phyloP scores from a whole-genome alignment of 2,888 invertebrate genomes.

The Yponomeuta cagnagella region DNA sequence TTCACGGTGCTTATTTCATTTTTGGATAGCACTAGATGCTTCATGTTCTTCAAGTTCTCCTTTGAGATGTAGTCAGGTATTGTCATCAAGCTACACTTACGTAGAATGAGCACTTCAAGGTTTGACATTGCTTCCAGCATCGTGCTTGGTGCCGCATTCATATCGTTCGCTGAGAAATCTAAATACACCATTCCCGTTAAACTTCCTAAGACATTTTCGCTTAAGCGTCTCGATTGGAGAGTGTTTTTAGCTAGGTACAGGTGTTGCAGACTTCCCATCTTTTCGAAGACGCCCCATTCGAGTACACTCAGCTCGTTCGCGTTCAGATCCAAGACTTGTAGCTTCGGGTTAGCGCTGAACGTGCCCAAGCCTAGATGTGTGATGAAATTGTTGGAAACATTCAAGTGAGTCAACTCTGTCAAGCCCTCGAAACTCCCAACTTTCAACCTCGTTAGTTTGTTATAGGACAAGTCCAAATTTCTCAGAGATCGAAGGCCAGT shows the following conservation, averaged over 20 bases:
- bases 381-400: conserved; percentile 42
- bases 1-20: conserved; percentile 44
- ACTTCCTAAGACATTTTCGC: conserved; percentile 36
- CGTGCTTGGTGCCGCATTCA: conserved; percentile 32
- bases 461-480: conserved; percentile 43
- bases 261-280: conserved; percentile 33
- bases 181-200: conserved; percentile 32
- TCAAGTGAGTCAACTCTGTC: conserved; percentile 33
- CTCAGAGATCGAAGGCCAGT: conserved; percentile 33
- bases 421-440: conserved; percentile 42
- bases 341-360: conserved; percentile 40
- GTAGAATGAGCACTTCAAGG: conserved; percentile 36
- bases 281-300: conserved; percentile 40
- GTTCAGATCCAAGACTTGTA: conserved; percentile 42
- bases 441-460: conserved; percentile 37
- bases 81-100: conserved; percentile 38
- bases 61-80: conserved; percentile 44
- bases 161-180: conserved; percentile 48
- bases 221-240: conserved; percentile 35
- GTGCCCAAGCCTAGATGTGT: conserved; percentile 39
- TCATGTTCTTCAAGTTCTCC: conserved; percentile 44
- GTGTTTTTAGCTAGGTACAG: conserved; percentile 44
- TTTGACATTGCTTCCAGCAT: neutral
- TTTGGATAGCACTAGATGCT: conserved; percentile 39
- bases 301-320: conserved; percentile 35